Evolutionary conservation across 2,888 invertebrate genomes (phyloP), one percentile per base, ranked within the genome.

Genomic region (Scaptodrosophila latifasciaeformis): DNA sequence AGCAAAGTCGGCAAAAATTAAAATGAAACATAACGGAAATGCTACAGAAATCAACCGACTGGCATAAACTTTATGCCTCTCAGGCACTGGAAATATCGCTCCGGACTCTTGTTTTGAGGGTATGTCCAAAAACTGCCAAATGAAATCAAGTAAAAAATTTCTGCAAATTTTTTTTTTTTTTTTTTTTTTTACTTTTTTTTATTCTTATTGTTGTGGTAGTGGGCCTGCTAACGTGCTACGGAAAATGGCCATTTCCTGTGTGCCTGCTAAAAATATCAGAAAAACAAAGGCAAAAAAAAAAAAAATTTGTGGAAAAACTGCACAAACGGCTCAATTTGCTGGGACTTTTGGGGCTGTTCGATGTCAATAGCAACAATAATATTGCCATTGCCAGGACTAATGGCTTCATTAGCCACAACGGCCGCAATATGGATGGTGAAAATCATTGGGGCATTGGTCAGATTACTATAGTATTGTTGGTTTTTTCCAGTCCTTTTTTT

Each of bases 1-100:
- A 70, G 66, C 60, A 7, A 35, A 59, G 59, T 62, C 62, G 59
- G 53, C 65, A n/a, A 68, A 78, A 77, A 74, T 75, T 71, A 71
- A 77, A 75, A 69, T 69, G 68, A 77, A 75, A 71, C 67, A 75
- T 69, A 68, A 63, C 71, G 75, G 71, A 77, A 65, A 69, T 72
- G 63, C 70, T 71, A 67, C 77, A 77, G 68, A 77, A 74, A 70
- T 74, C 77, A 74, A 49, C 68, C 66, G 63, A 74, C 74, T 74
- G 74, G 66, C 68, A 70, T 72, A 59, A 72, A 77, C 70, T 74
- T 72, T 68, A 21, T 43, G 42, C 46, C 48, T 47, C 60, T 49
- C 49, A 55, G 45, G 35, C 37, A 29, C n/a, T 15, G 27, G 7
- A 15, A 44, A 44, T 44, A 29, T 43, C 13, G 15, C 18, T 29